Evolutionary conservation across 1,140 invertebrate species (phyloP).

Genomic region (Mya arenaria): DNA sequence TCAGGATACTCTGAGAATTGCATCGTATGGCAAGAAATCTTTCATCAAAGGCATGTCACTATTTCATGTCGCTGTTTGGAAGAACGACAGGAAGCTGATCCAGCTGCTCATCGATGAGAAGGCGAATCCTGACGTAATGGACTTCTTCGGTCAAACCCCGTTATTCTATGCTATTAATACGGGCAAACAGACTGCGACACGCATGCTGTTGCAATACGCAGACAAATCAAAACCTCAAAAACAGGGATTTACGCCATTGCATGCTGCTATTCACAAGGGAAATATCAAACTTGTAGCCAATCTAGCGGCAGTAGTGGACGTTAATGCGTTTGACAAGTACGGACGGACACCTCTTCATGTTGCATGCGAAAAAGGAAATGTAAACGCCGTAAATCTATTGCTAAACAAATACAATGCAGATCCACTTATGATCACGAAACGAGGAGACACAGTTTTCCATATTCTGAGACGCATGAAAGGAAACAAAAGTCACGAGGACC

Average conservation of each 20-base stretch:
- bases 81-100: background rate
- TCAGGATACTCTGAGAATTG: background rate
- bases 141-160: slow-evolving; percentile 34
- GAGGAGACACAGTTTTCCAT: slow-evolving; percentile 1
- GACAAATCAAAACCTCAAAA: slow-evolving; percentile 16
- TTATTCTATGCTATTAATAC: slow-evolving; percentile 20
- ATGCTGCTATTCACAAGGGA: slow-evolving; percentile 12
- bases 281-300: background rate
- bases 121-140: slow-evolving; percentile 16
- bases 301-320: background rate
- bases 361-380: slow-evolving; percentile 35
- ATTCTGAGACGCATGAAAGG: background rate
- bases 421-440: background rate
- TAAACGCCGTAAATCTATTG: background rate
- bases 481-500: no score
- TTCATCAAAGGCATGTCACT: slow-evolving; percentile 16
- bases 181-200: background rate
- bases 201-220: background rate
- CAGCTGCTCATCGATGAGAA: background rate
- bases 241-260: slow-evolving; percentile 41
- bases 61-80: slow-evolving; percentile 24
- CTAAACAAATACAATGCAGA: slow-evolving; percentile 9
- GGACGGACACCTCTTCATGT: slow-evolving; percentile 38
- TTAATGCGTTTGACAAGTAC: slow-evolving; percentile 18
- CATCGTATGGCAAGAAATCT: slow-evolving; percentile 3